Base-by-base conservation (phyloP, 2,888 invertebrate species). In the Apamea sordens region DNA sequence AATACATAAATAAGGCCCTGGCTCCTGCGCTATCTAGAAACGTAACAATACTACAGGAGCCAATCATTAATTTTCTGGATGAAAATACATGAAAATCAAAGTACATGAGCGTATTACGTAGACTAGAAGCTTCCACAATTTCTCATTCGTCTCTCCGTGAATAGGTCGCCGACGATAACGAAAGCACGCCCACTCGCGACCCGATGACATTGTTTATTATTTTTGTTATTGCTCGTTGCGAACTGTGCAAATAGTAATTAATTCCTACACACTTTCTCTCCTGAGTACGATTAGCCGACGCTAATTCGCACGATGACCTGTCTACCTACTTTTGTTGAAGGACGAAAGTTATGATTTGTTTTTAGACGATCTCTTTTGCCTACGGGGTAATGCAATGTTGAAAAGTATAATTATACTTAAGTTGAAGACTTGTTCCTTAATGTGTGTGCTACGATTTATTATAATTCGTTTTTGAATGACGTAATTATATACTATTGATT, bases 201-300 rank as follows among this genome's bases (percentile, higher is more conserved):
- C 95, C 89, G 92, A 88, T 95, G 94, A 94, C 95, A 94, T 95
- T 94, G 92, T 94, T 94, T 92, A 92, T 94, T 93, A 94, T 94
- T 94, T 94, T 94, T 92, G 91, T 93, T 93, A 90, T 93, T 92
- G 88, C 92, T 92, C 85, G 89, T 92, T 92, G 91, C 90, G 89
- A 92, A 88, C 90, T 89, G 90, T 85, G 92, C 92, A 95, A 94
- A 93, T 90, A 94, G 91, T 93, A 94, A 95, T 95, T 95, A 95
- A 94, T 94, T 92, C 93, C 93, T 94, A 94, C 92, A 94, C 94
- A 95, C 96, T 96, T 96, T 96, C 96, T 92, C 85, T 81, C 72
- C 82, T 73, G 28, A 88, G 88, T 86, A 85, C 89, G 88, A 90
- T 91, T 90, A 89, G 88, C 84, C 75, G 86, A 83, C 88, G 90